A percentile compares a stretch with the other conserved stretches of the same genome.
These are phyloP conservation scores for Callocephalon fimbriatum DNA, from an alignment of 2,113 vertebrate species.

Conservation along the genomic window DNA sequence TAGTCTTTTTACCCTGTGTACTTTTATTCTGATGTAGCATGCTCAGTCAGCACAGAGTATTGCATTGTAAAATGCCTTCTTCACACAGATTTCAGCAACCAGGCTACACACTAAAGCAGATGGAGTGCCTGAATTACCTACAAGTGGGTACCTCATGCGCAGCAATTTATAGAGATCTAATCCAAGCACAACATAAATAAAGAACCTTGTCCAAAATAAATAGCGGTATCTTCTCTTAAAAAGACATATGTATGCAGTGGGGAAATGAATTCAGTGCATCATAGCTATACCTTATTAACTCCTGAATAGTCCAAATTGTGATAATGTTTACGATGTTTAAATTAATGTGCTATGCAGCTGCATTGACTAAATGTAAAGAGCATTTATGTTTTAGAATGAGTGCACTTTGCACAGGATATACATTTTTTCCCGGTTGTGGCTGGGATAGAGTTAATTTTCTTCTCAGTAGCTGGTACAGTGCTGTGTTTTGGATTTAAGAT, in stretches of 20 bases:
- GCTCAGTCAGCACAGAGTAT: neutral
- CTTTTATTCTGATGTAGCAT: neutral
- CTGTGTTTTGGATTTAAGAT: too few relatives aligned
- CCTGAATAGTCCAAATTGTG: neutral
- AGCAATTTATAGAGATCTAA: neutral
- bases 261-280: neutral
- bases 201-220: neutral
- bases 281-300: neutral
- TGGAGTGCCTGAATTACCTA: neutral
- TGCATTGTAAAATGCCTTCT: neutral
- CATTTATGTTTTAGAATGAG: neutral
- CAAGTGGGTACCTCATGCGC: neutral
- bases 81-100: neutral
- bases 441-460: too few relatives aligned
- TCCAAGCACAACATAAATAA: neutral
- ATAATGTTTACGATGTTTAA: neutral
- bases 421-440: too few relatives aligned
- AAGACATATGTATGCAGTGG: neutral
- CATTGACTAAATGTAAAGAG: neutral
- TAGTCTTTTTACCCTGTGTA: neutral
- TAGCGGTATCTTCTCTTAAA: neutral
- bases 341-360: neutral
- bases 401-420: accelerated
- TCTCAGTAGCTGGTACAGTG: too few relatives aligned
- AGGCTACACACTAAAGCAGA: neutral